Conservation (phyloP, 2,888 invertebrate species). For the Phymatocera aterrima region DNA sequence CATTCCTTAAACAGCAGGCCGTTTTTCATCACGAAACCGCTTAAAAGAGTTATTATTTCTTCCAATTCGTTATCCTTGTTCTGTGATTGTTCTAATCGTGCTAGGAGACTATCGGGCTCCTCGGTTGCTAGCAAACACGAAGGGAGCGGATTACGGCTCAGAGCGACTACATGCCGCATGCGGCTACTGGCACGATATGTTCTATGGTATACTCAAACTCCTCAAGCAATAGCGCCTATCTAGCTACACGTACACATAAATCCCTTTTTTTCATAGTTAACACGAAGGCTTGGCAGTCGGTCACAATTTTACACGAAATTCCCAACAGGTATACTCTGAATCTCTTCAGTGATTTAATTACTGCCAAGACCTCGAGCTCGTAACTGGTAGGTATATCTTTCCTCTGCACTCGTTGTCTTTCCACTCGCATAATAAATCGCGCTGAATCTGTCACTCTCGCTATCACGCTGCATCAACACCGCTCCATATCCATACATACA, state of each 20-base stretch:
- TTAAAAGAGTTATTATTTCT: not conserved
- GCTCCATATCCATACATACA: slow-evolving; percentile 61
- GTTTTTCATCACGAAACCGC: not conserved
- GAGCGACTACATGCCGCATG: slow-evolving; percentile 31
- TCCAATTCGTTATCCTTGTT: not conserved
- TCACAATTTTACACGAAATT: slow-evolving; percentile 29
- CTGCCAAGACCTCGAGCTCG: slow-evolving; percentile 50
- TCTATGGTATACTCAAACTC: slow-evolving; percentile 49
- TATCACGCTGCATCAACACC: slow-evolving; percentile 58
- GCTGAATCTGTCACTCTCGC: slow-evolving; percentile 53
- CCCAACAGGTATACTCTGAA: slow-evolving; percentile 28
- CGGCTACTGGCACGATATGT: slow-evolving; percentile 27
- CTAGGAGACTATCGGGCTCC: slow-evolving; percentile 10
- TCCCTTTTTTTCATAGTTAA: slow-evolving; percentile 41
- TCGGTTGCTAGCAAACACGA: slow-evolving; percentile 53
- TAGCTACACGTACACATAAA: slow-evolving; percentile 32
- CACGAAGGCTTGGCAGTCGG: slow-evolving; percentile 53
- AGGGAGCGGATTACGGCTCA: slow-evolving; percentile 38
- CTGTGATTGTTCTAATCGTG: slow-evolving; percentile 20
- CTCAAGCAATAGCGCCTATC: slow-evolving; percentile 50
- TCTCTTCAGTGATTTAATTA: not conserved
- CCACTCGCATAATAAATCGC: slow-evolving; percentile 58
- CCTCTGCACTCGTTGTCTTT: slow-evolving; percentile 49
- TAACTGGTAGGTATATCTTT: slow-evolving; percentile 53
- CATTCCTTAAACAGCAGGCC: not conserved